Evolutionary conservation across 2,888 invertebrate species (phyloP).

Genomic region (Eupithecia vulgata): DNA sequence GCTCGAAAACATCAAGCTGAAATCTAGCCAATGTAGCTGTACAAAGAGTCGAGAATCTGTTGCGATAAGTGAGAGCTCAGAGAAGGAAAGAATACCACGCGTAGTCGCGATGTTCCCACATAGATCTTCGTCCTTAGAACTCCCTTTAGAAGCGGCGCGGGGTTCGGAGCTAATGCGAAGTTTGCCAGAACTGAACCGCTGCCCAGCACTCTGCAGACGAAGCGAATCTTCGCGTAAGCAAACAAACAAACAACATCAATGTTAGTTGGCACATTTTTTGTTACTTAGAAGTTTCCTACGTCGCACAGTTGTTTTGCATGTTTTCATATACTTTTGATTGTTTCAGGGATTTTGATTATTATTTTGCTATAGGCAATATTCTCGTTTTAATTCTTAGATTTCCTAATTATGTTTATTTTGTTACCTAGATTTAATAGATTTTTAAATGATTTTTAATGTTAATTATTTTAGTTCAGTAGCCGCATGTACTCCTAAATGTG

Average conservation of each 20-base stretch:
- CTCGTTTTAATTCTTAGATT: slow-evolving; percentile 10
- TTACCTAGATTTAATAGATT: neutral
- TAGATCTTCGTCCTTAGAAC: slow-evolving; percentile 41
- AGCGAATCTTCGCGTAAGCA: slow-evolving; percentile 30
- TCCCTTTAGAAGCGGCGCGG: slow-evolving; percentile 37
- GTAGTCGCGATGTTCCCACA: slow-evolving; percentile 51
- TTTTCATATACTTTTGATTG: slow-evolving; percentile 10
- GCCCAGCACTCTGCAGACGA: slow-evolving; percentile 27
- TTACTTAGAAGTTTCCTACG: slow-evolving; percentile 5
- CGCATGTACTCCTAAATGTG: slow-evolving; percentile 7
- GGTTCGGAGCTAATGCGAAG: slow-evolving; percentile 35
- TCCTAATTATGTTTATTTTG: neutral
- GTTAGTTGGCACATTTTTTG: slow-evolving; percentile 27
- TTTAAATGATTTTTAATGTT: neutral
- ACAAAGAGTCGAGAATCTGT: slow-evolving; percentile 59
- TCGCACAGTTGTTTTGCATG: slow-evolving; percentile 25
- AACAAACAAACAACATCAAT: slow-evolving; percentile 24
- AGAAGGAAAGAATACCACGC: slow-evolving; percentile 54
- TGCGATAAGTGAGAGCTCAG: slow-evolving; percentile 55
- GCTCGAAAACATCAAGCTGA: slow-evolving; percentile 71
- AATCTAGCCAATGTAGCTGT: slow-evolving; percentile 54
- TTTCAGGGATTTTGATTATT: slow-evolving; percentile 23
- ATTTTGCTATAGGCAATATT: slow-evolving; percentile 38
- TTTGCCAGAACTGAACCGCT: slow-evolving; percentile 32
- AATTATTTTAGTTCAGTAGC: neutral